Evolutionary conservation across 2,888 invertebrate species (phyloP).

Genomic region (Drosophila ustulata): DNA sequence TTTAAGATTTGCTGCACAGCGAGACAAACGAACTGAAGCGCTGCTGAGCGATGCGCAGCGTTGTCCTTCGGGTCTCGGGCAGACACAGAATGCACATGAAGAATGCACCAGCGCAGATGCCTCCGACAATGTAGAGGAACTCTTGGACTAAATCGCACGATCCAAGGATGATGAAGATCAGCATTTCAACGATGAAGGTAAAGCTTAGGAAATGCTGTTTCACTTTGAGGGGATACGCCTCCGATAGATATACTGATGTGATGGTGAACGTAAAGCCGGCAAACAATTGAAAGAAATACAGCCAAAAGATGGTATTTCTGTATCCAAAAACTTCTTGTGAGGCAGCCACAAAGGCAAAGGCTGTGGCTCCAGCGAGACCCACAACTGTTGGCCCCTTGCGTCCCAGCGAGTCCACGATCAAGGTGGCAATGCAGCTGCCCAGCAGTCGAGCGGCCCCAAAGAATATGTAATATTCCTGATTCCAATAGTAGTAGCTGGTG

Average conservation of each 20-base stretch:
- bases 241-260: constrained; percentile 69
- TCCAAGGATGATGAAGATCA: constrained; percentile 40
- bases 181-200: constrained; percentile 44
- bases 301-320: constrained; percentile 6
- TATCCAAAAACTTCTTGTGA: neutral
- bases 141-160: neutral
- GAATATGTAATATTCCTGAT: neutral
- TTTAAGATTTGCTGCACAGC: neutral
- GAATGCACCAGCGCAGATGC: constrained; percentile 43
- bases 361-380: constrained; percentile 49
- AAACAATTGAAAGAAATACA: constrained; percentile 61
- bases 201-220: constrained; percentile 62
- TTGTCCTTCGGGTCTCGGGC: constrained; percentile 77
- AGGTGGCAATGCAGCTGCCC: constrained; percentile 43
- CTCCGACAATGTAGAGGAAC: constrained; percentile 61
- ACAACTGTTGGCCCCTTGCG: constrained; percentile 56
- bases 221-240: constrained; percentile 72
- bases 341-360: constrained; percentile 56
- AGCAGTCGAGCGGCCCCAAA: constrained; percentile 55
- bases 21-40: constrained; percentile 49
- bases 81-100: constrained; percentile 45
- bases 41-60: constrained; percentile 66
- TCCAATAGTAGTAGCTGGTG: neutral
- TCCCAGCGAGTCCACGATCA: constrained; percentile 63
- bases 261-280: constrained; percentile 58